Evolutionary conservation across 2,113 vertebrate species (phyloP), one percentile per base, ranked within the genome.

Genomic region (Lynx canadensis): DNA sequence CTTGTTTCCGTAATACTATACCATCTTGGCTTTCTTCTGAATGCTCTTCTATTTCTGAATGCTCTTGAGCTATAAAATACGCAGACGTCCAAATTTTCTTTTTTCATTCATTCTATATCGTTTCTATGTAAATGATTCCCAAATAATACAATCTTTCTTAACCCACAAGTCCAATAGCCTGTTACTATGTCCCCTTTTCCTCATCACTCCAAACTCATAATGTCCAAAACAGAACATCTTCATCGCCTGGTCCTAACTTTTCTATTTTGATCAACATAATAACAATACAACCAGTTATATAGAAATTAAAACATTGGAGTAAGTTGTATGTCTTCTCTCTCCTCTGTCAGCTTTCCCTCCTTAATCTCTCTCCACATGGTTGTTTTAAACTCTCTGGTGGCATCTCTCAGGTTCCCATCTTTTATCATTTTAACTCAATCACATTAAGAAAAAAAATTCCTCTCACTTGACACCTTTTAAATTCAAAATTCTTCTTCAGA

Each of bases 401-500:
- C 33, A 65, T 48, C 60, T 86, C 41, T 82, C 60, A 71, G 65
- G 19, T 80, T 78, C 38, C 55, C 16, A 81, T 71, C 48, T 84
- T 80, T 86, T 74, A 94, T 74, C 86, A 95, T 63, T 52, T 85
- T 29, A 79, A 79, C 11, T 86, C 21, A 95, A 92, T 85, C 7
- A 89, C 2, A 63, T 93, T 76, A 76, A 65, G 13, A 60, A 95
- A 88, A 92, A 89, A 78, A 69, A 27, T 33, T 11, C 7, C 36
- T 91, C 55, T 89, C 7, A 82, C 71, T 21, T 91, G 29, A 38
- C 88, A 69, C 38, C 31, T 73, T 86, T 95, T 95, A 80, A 91
- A 93, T 71, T 21, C 7, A 78, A 83, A 82, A 15, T 94, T 97
- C 83, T 80, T 57, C 65, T 97, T 96, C 31, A 84, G 57, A 60